Base-by-base conservation (phyloP, 2,797 vertebrate genomes). In the Galagoides demidoff region DNA sequence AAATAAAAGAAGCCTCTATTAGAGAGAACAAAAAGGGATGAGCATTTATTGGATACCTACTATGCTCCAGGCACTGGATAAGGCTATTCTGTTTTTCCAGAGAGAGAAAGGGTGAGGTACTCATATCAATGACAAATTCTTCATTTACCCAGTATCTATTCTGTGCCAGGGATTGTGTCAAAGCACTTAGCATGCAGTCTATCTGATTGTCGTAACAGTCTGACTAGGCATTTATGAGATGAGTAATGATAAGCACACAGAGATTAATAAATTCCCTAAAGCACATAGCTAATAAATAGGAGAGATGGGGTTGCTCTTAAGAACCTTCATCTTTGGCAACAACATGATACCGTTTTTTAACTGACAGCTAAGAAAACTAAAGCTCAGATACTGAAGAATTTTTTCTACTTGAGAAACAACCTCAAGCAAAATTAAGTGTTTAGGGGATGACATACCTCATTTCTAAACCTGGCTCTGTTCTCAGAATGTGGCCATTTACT, bases 21-120 rank as follows among this genome's bases (percentile, higher is more conserved):
- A 96, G 64, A 82, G 68, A 76, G 57, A 76, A 9, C 57, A 73
- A 82, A 95, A 97, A 96, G 79, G 37, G 89, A n/a, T 55, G 82
- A 66, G 70, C 86, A 83, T 85, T 85, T 92, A 70, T n/a, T 85
- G 66, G 59, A 29, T 31, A 23, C 55, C 84, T 92, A 89, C 71
- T 82, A 57, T 82, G 76, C 89, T 95, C 34, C 49, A 52, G 85
- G 78, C 76, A 43, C 27, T 43, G 61, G 52, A 52, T 84, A 39
- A 71, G 20, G 16, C 43, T 85, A 81, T 8, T 70, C 22, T 79
- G 34, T 66, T 91, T 91, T 29, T 25, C 74, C 29, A 14, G 23
- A 84, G 78, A 87, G 20, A 86, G 17, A 82, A 89, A 89, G 43
- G 19, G 59, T 10, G 5, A 43, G 17, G 17, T 37, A 49, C 74